phyloP scores from a whole-genome alignment of 1,140 invertebrate species.

The Watersipora subatra region DNA sequence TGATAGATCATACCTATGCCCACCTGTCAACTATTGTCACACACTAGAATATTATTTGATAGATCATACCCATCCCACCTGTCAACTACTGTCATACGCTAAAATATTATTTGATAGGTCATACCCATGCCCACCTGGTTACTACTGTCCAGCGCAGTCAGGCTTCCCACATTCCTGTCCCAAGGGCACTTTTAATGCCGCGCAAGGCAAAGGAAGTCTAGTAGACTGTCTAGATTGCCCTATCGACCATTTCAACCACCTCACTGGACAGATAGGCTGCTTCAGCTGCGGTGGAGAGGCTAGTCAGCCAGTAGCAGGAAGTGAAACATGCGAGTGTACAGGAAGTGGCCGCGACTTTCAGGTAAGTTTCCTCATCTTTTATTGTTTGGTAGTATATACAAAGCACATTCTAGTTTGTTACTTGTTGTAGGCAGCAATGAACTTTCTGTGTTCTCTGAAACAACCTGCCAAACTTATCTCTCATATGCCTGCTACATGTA shows the following conservation, averaged over 20 bases:
- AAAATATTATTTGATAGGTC: too few species aligned
- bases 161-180: constrained; percentile 19
- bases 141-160: constrained; percentile 25
- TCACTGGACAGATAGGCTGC: constrained; percentile 24
- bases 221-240: constrained; percentile 22
- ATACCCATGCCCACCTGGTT: constrained; percentile 29
- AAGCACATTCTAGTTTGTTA: too few species aligned
- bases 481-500: too few species aligned
- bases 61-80: too few species aligned
- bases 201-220: constrained; percentile 14
- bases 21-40: too few species aligned
- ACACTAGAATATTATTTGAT: too few species aligned
- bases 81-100: too few species aligned
- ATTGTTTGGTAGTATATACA: too few species aligned
- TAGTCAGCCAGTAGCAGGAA: constrained; percentile 17
- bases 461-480: too few species aligned
- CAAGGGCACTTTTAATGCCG: constrained; percentile 19
- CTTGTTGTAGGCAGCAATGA: too few species aligned
- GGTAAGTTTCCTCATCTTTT: constrained; percentile 19
- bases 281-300: constrained; percentile 27
- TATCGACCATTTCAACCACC: constrained; percentile 27
- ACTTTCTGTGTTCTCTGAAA: too few species aligned
- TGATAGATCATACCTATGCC: too few species aligned
- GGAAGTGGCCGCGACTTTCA: constrained; percentile 31
- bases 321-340: constrained; percentile 22